These are phyloP conservation scores for Emydura subglobosa DNA, from an alignment of 2,113 vertebrate species.

Conservation along the genomic window DNA sequence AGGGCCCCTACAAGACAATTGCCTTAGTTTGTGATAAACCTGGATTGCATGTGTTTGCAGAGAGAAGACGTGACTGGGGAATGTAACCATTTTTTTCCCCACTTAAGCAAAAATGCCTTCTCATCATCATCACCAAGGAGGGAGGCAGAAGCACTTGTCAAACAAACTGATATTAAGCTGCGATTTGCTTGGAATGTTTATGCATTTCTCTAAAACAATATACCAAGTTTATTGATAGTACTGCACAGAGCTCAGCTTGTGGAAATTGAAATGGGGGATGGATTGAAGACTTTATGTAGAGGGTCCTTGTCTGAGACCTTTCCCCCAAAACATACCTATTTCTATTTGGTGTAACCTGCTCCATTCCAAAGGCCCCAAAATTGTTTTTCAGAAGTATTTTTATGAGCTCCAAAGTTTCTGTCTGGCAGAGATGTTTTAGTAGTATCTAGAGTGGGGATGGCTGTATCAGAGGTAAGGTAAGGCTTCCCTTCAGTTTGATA, in stretches of 20 bases:
- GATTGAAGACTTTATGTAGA: background rate
- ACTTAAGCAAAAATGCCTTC: conserved; percentile 67
- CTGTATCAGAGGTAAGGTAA: background rate
- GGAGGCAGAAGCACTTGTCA: conserved; percentile 45
- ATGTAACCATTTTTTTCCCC: conserved; percentile 58
- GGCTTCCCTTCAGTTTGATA: background rate
- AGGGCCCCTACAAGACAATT: conserved; percentile 25
- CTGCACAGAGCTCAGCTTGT: background rate
- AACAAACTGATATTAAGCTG: conserved; percentile 44
- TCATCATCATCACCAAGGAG: conserved; percentile 23
- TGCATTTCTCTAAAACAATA: conserved; percentile 28
- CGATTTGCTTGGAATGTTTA: conserved; percentile 57
- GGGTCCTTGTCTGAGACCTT: background rate
- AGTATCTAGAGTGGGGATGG: background rate
- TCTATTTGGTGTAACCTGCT: background rate
- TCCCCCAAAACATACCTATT: background rate
- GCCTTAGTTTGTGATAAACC: conserved; percentile 36
- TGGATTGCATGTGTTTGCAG: conserved; percentile 28
- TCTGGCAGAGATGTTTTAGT: background rate
- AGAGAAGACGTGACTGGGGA: conserved; percentile 41
- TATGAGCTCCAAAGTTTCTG: background rate
- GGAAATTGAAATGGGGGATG: background rate
- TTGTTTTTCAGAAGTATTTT: background rate
- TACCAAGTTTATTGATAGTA: conserved; percentile 1
- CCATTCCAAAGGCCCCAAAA: background rate